Base-by-base conservation (phyloP, 2,888 invertebrate species). In the Quadroppia sp. region DNA sequence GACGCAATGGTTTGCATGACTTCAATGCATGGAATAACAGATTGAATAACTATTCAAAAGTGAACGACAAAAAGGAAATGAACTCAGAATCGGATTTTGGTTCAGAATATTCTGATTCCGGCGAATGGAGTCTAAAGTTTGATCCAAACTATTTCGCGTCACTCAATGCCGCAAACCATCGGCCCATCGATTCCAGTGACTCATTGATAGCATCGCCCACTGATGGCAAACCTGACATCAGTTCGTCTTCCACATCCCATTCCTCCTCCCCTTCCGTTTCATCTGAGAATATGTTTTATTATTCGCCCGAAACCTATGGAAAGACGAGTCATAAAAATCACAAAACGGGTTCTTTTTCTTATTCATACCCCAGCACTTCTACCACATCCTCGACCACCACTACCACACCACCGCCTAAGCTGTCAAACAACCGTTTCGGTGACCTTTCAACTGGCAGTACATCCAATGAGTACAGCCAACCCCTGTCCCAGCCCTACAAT, bases 101-200 rank as follows among this genome's bases (percentile, higher is more conserved):
- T 28, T 56, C 23, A 1, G 56, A 56, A 4, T 28, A 13, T 11
- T 11, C 20, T 4, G 4, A 6, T 28, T 56, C 56, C 9, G 56
- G 28, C 28, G 56, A 56, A 28, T 56, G 50, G 30, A 32, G 36
- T n/a, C 56, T 71, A 2, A 28, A 71, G 17, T 72, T 72, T 72
- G 72, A 72, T 40, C 72, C 56, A 23, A 72, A 48, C 48, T 72
- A 72, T 72, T 72, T 72, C 40, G 72, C 72, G n/a, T 36, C 59
- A 42, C 45, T 72, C n/a, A 72, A 72, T 42, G 72, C 72, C 45
- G 72, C 59, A 23, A 72, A 72, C 28, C 72, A 72, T 64, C 61
- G 72, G 4, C 72, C 72, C 28, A 25, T 69, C 36, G 40, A 69
- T 56, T n/a, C 15, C 13, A 71, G n/a, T n/a, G n/a, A n/a, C n/a